These are phyloP conservation scores for Carollia perspicillata DNA, from an alignment of 2,113 vertebrate species.

Conservation along the genomic window DNA sequence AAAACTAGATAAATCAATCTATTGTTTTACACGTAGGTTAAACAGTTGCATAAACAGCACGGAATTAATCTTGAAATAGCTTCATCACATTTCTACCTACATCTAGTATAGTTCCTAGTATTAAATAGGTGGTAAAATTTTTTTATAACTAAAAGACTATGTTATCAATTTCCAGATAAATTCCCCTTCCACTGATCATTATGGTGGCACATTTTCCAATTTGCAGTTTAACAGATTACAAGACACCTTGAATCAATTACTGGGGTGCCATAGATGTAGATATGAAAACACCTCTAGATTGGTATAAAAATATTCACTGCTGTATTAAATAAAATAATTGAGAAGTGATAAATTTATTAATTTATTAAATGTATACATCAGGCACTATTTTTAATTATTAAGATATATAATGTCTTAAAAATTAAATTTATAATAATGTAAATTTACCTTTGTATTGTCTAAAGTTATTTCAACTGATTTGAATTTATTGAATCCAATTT, in stretches of 20 bases:
- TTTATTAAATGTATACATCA: background rate
- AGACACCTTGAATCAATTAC: background rate
- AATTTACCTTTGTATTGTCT: no score
- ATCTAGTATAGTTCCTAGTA: background rate
- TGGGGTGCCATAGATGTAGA: background rate
- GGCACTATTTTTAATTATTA: no score
- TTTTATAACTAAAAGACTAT: background rate
- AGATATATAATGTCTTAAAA: no score
- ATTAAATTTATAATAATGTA: no score
- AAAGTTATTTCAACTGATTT: background rate
- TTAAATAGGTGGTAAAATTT: background rate
- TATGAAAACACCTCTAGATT: background rate
- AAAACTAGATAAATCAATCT: background rate
- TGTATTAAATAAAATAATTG: background rate
- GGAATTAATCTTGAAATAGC: slow-evolving; percentile 11
- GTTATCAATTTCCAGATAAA: background rate
- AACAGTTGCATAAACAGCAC: background rate
- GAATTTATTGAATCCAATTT: background rate
- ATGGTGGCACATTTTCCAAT: background rate
- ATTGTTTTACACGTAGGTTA: background rate
- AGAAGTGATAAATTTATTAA: background rate
- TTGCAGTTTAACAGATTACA: background rate
- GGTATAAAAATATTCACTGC: background rate
- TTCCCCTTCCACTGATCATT: background rate
- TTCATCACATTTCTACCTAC: background rate